These are phyloP conservation scores for Thereva nobilitata DNA, from an alignment of 2,888 invertebrate genomes.

Conservation along the genomic window DNA sequence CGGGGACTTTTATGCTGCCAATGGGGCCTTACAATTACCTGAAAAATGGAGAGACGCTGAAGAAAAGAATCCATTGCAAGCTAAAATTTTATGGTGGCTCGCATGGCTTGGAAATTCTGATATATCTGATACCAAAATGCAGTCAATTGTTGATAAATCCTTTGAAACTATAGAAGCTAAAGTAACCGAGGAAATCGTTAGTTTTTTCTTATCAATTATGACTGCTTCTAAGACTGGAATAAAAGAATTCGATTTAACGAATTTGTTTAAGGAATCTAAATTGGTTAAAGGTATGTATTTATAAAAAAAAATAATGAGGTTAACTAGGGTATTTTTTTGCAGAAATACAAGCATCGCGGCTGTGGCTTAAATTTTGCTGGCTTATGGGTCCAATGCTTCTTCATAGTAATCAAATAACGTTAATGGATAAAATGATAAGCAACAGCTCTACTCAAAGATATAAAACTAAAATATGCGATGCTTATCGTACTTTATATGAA, in stretches of 20 bases:
- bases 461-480: conserved; percentile 40
- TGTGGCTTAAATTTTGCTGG: conserved; percentile 59
- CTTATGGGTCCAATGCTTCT: conserved; percentile 57
- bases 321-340: neutral
- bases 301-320: neutral
- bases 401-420: conserved; percentile 53
- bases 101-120: conserved; percentile 66
- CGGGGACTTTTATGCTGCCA: conserved; percentile 55
- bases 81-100: conserved; percentile 64
- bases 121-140: conserved; percentile 62
- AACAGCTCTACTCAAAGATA: conserved; percentile 53
- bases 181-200: conserved; percentile 68
- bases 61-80: conserved; percentile 55
- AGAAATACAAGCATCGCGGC: conserved; percentile 43
- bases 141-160: conserved; percentile 66
- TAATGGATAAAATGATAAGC: conserved; percentile 54
- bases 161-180: conserved; percentile 69
- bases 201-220: conserved; percentile 71
- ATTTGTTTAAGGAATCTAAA: conserved; percentile 49
- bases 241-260: conserved; percentile 79
- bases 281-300: conserved; percentile 14
- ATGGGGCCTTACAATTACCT: conserved; percentile 53
- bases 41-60: conserved; percentile 52
- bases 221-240: conserved; percentile 77
- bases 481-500: conserved; percentile 42